Base-by-base conservation (phyloP, 2,797 vertebrate genomes). In the Pseudochaenichthys georgianus region DNA sequence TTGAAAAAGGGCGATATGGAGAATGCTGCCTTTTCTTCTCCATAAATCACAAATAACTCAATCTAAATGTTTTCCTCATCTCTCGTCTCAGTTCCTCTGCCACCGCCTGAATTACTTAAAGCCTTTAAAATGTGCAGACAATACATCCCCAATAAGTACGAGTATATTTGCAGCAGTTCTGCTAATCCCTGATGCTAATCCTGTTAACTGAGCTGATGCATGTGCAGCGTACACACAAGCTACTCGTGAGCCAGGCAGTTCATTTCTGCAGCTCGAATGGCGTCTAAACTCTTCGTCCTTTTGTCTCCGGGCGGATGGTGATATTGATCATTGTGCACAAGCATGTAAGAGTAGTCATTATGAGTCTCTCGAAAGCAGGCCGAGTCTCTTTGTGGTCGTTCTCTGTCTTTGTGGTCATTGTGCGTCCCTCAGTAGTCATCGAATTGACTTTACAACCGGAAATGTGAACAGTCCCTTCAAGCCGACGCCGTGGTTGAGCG, bases 1-100 rank as follows among this genome's bases (percentile, higher is more conserved):
- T 83, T 90, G 86, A 79, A 74, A 84, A 64, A 83, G 70, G 66
- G 73, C 74, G 67, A 78, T 68, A 70, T 45, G 72, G 77, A 83
- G 82, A 80, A 80, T 54, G 76, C 60, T 63, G 73, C 59, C 64
- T 75, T 87, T 78, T 62, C 68, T 64, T 15, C 61, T 38, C 34
- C 9, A 1, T 19, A 43, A 48, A 57, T 60, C 8, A 9, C 57
- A 77, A 82, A 71, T 66, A 54, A 71, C 34, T 38, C 7, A 38
- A 9, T 38, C 64, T 66, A 75, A 80, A 58, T 70, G n/a, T 57
- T 78, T 51, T 53, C 46, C n/a, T 65, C 68, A 59, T 66, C 51
- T 68, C 51, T 61, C 43, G 54, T 59, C 48, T 64, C 31, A 4
- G 60, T 5, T 60, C 34, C 19, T 63, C 61, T 41, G 34, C 43